Evolutionary conservation across 2,113 vertebrate species (phyloP), one percentile per base, ranked within the genome.

Genomic region (Ascaphus truei): DNA sequence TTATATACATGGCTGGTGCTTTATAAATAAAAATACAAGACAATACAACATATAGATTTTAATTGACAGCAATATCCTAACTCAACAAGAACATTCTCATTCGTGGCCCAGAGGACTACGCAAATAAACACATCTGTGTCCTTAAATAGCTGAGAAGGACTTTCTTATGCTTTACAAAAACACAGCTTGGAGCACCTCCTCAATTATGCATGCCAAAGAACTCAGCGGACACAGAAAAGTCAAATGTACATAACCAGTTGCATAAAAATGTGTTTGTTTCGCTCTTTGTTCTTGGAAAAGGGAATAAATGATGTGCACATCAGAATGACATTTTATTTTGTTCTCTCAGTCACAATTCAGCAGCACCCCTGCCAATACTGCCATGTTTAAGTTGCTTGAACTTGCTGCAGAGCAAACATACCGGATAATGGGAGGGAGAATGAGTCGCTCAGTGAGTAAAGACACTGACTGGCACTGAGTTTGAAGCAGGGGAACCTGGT

Each of bases 201-300:
- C 26, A 64, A 64, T 64, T 52, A 64, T 64, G 62, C 48, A 64
- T 37, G 33, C 18, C 62, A 37, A 22, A 7, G 4, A 52, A 23
- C 23, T 26, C 8, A 64, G n/a, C 22, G 25, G 23, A 39, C 47
- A 63, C 41, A 39, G 10, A 26, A n/a, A 53, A 52, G 33, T 37
- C 48, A 64, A 37, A 29, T 64, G 47, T 64, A 39, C 34, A 16
- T 60, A 60, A 29, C 30, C n/a, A 39, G 23, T 53, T 26, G 15
- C 45, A 22, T 52, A 51, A 64, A 52, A 52, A 20, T 16, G 60
- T 26, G 16, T 51, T 1, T 45, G n/a, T 27, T 62, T 26, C n/a
- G 9, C 22, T 37, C 41, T 64, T 37, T 64, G 30, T 64, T 64
- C 22, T 45, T 64, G 47, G 15, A 39, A 53, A 64, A 36, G 34